Base-by-base conservation (phyloP, 2,113 vertebrate genomes). In the Hassar affinis region DNA sequence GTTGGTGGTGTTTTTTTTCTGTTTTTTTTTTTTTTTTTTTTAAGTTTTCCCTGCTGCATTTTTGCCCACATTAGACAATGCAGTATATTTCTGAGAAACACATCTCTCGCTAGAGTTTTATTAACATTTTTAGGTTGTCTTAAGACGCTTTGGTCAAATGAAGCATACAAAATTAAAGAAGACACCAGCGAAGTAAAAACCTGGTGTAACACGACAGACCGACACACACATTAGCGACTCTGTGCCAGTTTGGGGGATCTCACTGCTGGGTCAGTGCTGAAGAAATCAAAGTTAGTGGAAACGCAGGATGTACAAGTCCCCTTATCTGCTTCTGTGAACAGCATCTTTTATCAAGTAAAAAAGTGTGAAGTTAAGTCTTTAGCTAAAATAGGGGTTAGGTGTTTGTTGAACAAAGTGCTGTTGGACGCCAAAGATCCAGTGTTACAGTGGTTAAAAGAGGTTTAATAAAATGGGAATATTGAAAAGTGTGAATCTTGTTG, bases 371-470 rank as follows among this genome's bases (percentile, higher is more conserved):
- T 89, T 90, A 87, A 38, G 82, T 76, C 68, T 85, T 80, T 87
- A 83, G 86, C 74, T 81, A 54, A 84, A 82, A 71, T 83, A 69
- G 81, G 81, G 85, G 81, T 85, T 80, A 78, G 80, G 82, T 88
- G 82, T 86, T 84, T 83, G 91, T 91, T 90, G 59, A 80, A 89
- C 69, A 74, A 76, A 82, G 87, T 91, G 86, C 89, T 82, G 87
- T 90, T 85, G 87, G 89, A 88, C 87, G 88, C 90, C 90, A 90
- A 91, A 91, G 88, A 90, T 87, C 86, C 90, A 89, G 84, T 88
- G 88, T 86, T 85, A 80, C 77, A 74, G 80, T 45, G 84, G 85
- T 83, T 78, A 87, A 87, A 86, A 88, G 85, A 89, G 84, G 52
- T 86, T 86, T 76, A 88, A 86, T 88, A 88, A 88, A 88, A 87